Evolutionary conservation across 2,113 vertebrate species (phyloP).

Genomic region (Thalassarche chlororhynchos): DNA sequence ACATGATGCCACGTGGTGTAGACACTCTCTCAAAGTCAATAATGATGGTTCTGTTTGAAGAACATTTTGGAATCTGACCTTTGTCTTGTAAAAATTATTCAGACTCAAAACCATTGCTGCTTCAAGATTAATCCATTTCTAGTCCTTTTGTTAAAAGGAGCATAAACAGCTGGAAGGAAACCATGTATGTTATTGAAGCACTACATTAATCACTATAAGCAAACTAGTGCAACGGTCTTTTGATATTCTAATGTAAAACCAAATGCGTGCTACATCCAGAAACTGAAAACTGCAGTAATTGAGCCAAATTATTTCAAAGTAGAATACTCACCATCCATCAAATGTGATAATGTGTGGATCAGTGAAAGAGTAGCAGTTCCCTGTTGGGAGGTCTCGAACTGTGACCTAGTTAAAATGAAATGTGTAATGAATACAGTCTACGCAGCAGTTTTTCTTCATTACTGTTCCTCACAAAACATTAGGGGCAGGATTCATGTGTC

Average conservation of each 20-base stretch:
- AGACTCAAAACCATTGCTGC: background rate
- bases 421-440: conserved; percentile 59
- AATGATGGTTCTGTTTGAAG: background rate
- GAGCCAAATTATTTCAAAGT: conserved; percentile 35
- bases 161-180: conserved; percentile 17
- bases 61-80: background rate
- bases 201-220: conserved; percentile 37
- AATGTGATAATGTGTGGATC: conserved; percentile 83
- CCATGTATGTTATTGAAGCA: background rate
- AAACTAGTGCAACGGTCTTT: background rate
- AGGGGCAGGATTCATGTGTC: conserved; percentile 51
- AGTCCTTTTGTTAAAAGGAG: background rate
- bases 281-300: conserved; percentile 32
- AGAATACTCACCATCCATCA: conserved; percentile 80
- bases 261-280: conserved; percentile 24
- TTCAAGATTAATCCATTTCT: background rate
- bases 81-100: background rate
- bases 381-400: conserved; percentile 82
- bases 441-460: conserved; percentile 58
- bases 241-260: conserved; percentile 30
- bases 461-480: conserved; percentile 36
- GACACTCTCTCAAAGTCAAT: background rate
- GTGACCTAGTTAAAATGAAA: conserved; percentile 80
- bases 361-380: conserved; percentile 80
- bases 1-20: accelerated